Conservation (phyloP, 2,797 vertebrate genomes). For the Hephaestus fuliginosus region DNA sequence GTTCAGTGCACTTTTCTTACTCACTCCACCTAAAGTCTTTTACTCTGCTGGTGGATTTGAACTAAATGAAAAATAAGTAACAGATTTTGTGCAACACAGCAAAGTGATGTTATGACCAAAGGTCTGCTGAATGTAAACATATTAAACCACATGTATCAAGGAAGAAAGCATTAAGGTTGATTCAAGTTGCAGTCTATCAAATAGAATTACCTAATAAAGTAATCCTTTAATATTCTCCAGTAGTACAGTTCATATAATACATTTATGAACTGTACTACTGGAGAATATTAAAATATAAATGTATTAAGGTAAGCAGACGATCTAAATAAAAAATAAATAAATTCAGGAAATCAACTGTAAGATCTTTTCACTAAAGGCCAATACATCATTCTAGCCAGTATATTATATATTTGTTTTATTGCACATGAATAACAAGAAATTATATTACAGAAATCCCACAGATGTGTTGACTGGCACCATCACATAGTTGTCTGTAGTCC, state of each 20-base stretch:
- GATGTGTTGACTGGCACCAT: background rate
- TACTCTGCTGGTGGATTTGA: conserved; percentile 9
- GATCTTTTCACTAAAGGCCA: background rate
- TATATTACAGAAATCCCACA: background rate
- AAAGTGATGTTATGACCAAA: background rate
- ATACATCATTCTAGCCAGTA: background rate
- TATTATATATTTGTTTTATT: background rate
- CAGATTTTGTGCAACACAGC: background rate
- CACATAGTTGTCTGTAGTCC: background rate
- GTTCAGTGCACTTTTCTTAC: conserved; percentile 7
- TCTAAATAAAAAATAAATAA: background rate
- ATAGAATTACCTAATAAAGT: background rate
- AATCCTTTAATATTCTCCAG: background rate
- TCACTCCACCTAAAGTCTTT: conserved; percentile 1
- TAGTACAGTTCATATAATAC: background rate
- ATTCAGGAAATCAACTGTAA: background rate
- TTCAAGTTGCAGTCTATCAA: background rate
- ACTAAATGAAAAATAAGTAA: background rate
- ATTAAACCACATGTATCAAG: background rate
- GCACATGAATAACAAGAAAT: background rate
- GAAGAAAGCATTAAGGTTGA: background rate
- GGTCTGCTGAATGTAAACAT: background rate
- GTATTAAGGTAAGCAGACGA: background rate
- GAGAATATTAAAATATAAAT: background rate
- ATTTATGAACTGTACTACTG: no score